Conservation (phyloP, 92 coral and sea anemone species). For the Blastomussa wellsi region DNA sequence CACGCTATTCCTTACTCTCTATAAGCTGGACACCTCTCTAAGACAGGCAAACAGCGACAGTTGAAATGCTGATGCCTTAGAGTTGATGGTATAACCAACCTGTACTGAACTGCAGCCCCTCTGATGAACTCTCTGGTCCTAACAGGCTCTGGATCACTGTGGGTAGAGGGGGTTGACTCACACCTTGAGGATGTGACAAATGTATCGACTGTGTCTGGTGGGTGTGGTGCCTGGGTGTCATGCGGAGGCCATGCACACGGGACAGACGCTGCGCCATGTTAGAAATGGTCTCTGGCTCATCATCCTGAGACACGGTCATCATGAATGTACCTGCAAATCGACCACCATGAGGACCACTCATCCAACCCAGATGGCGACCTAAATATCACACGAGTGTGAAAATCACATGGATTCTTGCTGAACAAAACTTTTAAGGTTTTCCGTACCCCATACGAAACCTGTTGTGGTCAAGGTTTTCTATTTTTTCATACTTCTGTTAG, state of each 20-base stretch:
- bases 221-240: constrained; percentile 67
- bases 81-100: constrained; percentile 15
- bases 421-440: no score
- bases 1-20: no score
- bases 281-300: constrained; percentile 45
- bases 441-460: no score
- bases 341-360: constrained; percentile 35
- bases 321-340: constrained; percentile 47
- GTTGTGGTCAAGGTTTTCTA: no score
- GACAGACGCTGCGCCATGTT: constrained; percentile 68
- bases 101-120: constrained; percentile 72
- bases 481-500: not conserved
- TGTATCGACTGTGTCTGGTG: constrained; percentile 68
- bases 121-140: constrained; percentile 73
- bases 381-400: not conserved
- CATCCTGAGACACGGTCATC: constrained; percentile 51
- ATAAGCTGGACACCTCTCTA: no score
- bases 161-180: constrained; percentile 53
- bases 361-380: constrained; percentile 38
- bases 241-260: constrained; percentile 75
- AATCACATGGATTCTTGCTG: not conserved
- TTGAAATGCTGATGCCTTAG: no score
- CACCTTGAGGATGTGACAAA: constrained; percentile 65
- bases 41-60: no score
- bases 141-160: constrained; percentile 58